Percentiles rank a stretch among this genome's conserved stretches.
Conservation (phyloP, 2,113 vertebrate genomes). For the Eira barbara region DNA sequence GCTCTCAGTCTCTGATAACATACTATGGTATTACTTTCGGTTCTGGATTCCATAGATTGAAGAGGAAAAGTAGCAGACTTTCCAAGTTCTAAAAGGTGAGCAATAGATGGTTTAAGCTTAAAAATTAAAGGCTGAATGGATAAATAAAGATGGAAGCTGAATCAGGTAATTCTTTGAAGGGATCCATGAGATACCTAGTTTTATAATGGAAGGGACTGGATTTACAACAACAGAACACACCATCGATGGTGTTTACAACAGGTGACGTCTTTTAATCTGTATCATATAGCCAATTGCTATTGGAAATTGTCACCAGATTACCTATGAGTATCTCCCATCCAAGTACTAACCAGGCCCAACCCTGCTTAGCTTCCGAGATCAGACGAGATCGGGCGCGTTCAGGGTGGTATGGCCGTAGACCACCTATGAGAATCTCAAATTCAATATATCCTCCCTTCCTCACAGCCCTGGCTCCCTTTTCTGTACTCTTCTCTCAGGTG, state of each 20-base stretch:
- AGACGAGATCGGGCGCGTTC: too few relatives aligned
- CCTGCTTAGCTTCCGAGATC: too few relatives aligned
- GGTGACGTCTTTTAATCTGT: not conserved
- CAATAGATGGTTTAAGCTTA: not conserved
- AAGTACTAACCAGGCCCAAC: too few relatives aligned
- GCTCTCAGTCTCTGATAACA: not conserved
- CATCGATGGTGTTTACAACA: not conserved
- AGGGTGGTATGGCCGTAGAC: too few relatives aligned
- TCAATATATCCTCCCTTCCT: not conserved
- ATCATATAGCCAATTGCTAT: not conserved
- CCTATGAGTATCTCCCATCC: not conserved
- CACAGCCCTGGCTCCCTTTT: not conserved
- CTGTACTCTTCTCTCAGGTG: not conserved
- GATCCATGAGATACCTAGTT: not conserved
- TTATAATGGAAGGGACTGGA: not conserved
- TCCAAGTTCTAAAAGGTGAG: not conserved
- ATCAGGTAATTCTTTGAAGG: not conserved
- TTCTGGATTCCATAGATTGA: not conserved
- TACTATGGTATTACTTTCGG: not conserved
- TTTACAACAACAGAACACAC: not conserved
- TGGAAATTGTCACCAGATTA: not conserved
- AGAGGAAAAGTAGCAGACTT: not conserved
- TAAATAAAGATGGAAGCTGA: not conserved
- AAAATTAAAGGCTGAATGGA: not conserved
- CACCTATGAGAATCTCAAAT: not conserved